A percentile compares a stretch with the other conserved stretches of the same genome.
Evolutionary conservation across 2,113 vertebrate genomes (phyloP).

Genomic region (Pycnonotus jocosus): DNA sequence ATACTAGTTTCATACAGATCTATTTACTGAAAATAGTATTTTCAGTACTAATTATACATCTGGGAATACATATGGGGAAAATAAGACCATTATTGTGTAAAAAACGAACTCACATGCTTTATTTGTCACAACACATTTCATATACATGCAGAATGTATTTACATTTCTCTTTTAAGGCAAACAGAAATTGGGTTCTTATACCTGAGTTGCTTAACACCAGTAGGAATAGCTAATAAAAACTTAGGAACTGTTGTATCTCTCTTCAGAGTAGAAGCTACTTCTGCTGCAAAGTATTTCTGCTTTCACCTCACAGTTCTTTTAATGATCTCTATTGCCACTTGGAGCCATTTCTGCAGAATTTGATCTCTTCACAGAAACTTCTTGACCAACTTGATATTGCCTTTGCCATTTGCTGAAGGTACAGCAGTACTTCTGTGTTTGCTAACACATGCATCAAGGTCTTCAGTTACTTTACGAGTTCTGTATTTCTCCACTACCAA

Average conservation of each 20-base stretch:
- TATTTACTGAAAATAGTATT: neutral
- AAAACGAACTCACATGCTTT: neutral
- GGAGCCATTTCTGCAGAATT: neutral
- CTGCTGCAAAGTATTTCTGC: neutral
- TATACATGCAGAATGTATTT: constrained; percentile 32
- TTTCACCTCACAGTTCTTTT: neutral
- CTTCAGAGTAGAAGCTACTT: neutral
- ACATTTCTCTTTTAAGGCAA: constrained; percentile 64
- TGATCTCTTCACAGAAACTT: neutral
- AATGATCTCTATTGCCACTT: neutral
- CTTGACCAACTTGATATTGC: neutral
- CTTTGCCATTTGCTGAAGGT: neutral
- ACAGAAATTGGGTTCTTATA: constrained; percentile 29
- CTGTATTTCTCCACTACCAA: neutral
- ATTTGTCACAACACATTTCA: constrained; percentile 48
- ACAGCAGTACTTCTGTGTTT: neutral
- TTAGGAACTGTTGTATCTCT: neutral
- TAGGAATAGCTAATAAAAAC: constrained; percentile 11
- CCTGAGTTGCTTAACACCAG: constrained; percentile 55
- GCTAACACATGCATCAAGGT: neutral
- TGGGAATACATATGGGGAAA: neutral
- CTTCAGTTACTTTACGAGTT: neutral
- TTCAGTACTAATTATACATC: neutral
- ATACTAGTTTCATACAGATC: neutral
- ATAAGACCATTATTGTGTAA: neutral